These are phyloP conservation scores for Connochaetes taurinus DNA, from an alignment of 2,113 vertebrate species.

Conservation along the genomic window DNA sequence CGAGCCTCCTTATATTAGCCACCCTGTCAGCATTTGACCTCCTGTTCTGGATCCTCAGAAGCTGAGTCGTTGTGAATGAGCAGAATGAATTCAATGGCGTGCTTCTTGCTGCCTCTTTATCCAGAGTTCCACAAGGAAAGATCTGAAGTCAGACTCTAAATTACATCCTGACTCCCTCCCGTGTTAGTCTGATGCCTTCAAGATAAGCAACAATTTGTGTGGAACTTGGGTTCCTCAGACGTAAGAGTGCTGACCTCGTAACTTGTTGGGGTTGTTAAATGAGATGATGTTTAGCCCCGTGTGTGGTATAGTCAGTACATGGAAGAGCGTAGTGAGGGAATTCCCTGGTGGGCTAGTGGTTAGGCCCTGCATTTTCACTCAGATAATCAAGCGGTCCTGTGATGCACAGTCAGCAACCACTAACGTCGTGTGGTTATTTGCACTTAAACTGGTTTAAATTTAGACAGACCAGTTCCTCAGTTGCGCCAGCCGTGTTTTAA, in stretches of 20 bases:
- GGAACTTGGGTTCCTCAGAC: background rate
- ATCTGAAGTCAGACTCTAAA: background rate
- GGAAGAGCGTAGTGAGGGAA: background rate
- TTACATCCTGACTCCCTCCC: background rate
- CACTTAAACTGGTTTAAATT: background rate
- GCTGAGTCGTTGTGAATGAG: background rate
- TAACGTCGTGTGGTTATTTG: background rate
- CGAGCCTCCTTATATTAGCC: background rate
- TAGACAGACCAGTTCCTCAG: background rate
- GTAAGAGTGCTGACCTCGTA: background rate
- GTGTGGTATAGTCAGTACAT: background rate
- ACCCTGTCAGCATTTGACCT: background rate
- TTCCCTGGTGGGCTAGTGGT: background rate
- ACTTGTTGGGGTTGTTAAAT: background rate
- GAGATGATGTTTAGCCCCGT: background rate
- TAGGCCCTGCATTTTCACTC: background rate
- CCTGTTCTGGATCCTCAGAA: background rate
- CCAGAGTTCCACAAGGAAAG: background rate
- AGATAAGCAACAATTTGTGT: background rate
- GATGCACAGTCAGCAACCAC: background rate
- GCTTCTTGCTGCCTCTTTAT: background rate
- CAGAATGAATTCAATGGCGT: background rate
- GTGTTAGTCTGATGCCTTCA: background rate
- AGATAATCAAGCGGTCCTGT: background rate
- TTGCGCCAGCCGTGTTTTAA: background rate